Evolutionary conservation across 2,113 vertebrate species (phyloP), one percentile per base, ranked within the genome.

Genomic region (Danionella cerebrum): DNA sequence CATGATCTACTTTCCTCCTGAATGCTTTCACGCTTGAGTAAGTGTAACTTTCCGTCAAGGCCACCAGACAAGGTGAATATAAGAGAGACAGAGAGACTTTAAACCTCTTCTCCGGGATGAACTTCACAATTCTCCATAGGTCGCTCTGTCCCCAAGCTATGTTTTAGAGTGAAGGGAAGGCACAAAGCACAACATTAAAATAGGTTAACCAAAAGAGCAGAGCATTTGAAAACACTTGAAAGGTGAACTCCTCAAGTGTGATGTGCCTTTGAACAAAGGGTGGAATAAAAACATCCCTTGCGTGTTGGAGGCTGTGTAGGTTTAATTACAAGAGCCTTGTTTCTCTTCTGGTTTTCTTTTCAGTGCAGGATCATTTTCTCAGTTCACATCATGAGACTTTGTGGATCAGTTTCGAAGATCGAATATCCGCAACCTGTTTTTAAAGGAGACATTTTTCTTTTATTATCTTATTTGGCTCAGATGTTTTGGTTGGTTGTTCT

Each of bases 61-160:
- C 78, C 83, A 76, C 71, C 59, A 69, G 36, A 78, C 67, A 83
- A 84, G 71, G 78, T 80, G 75, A 80, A 73, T 79, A 66, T 55
- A 65, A 65, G 69, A 79, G 73, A 72, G 21, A 72, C 72, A 83
- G 69, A 79, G 74, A 83, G 80, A 80, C 70, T 80, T 73, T 82
- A 73, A 78, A 72, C 5, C 39, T 77, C 79, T 83, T 82, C 83
- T 75, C 71, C 73, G 73, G 78, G 78, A 81, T 85, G 76, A 72
- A 78, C 80, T 83, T 79, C 71, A 60, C 69, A 76, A 79, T 84
- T 84, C 85, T 85, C 84, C 53, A 67, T 78, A 83, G 81, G 77
- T 86, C 68, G 63, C 66, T 68, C 52, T 79, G 59, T 86, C 84
- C 81, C 70, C 76, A 41, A 65, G 82, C 80, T 74, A 73, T 63